Percentiles rank a stretch among this genome's conserved stretches.
Conservation (phyloP, 2,113 vertebrate species). For the Chunga burmeisteri region DNA sequence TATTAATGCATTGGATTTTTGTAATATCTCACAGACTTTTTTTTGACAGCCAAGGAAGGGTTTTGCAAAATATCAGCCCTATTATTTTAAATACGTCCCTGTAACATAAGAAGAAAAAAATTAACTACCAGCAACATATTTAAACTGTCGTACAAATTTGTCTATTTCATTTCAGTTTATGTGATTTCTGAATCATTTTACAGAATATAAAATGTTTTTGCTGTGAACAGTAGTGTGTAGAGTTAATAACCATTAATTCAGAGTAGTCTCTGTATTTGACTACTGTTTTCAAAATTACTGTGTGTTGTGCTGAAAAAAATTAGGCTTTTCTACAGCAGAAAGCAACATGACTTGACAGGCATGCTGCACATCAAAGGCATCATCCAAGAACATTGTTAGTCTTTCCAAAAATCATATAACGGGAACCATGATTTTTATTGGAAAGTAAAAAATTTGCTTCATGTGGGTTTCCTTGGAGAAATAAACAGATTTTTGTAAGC, state of each 20-base stretch:
- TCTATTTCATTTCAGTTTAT: neutral
- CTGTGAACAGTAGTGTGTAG: neutral
- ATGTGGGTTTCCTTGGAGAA: neutral
- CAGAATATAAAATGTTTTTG: neutral
- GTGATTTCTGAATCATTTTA: neutral
- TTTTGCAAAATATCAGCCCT: neutral
- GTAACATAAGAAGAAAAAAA: neutral
- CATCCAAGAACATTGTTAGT: neutral
- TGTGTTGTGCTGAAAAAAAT: neutral
- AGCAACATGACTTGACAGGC: neutral
- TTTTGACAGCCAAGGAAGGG: neutral
- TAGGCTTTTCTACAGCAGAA: neutral
- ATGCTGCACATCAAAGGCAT: neutral
- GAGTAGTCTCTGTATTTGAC: neutral
- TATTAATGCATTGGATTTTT: neutral
- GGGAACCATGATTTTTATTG: neutral
- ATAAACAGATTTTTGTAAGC: neutral
- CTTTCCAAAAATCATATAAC: neutral
- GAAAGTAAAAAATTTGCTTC: neutral
- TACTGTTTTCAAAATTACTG: neutral
- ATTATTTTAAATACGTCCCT: neutral
- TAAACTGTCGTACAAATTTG: neutral
- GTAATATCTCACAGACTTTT: neutral
- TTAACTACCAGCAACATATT: neutral
- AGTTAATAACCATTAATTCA: neutral